Evolutionary conservation across 1,140 invertebrate genomes (phyloP), one percentile per base, ranked within the genome.

Genomic region (Drosophila dunni): DNA sequence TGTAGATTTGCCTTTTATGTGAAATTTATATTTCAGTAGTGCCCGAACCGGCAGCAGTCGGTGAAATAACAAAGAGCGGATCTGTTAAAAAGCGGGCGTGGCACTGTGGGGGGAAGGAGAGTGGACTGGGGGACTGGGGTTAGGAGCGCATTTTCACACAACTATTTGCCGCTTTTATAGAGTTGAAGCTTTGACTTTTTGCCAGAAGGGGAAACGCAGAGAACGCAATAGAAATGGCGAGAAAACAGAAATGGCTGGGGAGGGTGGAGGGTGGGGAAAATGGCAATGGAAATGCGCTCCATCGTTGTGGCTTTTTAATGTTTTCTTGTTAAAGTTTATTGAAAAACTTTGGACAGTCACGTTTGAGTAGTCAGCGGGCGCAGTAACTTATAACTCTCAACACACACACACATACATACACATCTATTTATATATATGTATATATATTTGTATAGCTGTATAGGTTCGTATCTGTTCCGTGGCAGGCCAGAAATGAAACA

Each of bases 281-380:
- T 80, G 81, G 64, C 77, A 85, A 86, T 86, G 82, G 79, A 89
- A 86, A 89, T 89, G 79, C 63, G 76, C 84, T 64, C 38, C 66
- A 75, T 54, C 84, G 66, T 83, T 88, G 84, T 88, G 84, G 84
- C 84, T 88, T 89, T 88, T 89, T 88, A 89, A 89, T 84, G 84
- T 88, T 84, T 88, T 88, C 84, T 89, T 89, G 84, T 90, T 89
- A 89, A 89, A 89, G 84, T 88, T 88, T 88, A 88, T 88, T 88
- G 84, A 88, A 88, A 88, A 89, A 89, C 80, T 89, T 89, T 89
- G 85, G 84, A 77, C 84, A 89, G 84, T 84, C 85, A 89, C 84
- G 84, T 89, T 89, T 89, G 84, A 89, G 84, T 90, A 89, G 84
- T 89, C 84, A 79, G 80, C 80, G 84, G 82, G 79, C 64, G 69